Conservation (phyloP, 2,797 vertebrate species). For the Cottoperca gobio region DNA sequence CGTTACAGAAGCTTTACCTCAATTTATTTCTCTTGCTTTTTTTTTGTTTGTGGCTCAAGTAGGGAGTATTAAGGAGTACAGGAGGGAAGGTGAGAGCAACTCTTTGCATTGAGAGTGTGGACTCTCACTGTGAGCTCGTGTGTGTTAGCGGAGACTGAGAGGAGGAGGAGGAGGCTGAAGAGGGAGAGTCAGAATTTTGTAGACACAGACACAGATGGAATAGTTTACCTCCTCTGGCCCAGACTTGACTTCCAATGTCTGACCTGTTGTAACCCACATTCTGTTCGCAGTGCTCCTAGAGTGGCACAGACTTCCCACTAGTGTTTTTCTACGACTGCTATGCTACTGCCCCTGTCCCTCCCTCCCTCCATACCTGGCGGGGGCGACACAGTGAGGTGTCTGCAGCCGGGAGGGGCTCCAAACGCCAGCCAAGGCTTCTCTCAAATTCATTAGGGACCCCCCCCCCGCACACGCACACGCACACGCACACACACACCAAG, state of each 20-base stretch:
- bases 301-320: constrained; percentile 79
- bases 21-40: constrained; percentile 77
- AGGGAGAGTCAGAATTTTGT: constrained; percentile 65
- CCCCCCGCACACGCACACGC: not conserved
- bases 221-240: constrained; percentile 87
- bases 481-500: constrained; percentile 52
- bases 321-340: constrained; percentile 76
- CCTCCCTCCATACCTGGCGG: constrained; percentile 57
- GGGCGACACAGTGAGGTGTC: constrained; percentile 64
- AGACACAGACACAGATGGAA: constrained; percentile 88
- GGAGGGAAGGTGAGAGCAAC: constrained; percentile 18
- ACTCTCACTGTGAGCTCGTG: constrained; percentile 40
- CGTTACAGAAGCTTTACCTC: constrained; percentile 69
- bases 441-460: constrained; percentile 73
- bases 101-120: constrained; percentile 41
- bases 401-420: constrained; percentile 54
- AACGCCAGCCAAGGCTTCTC: constrained; percentile 61
- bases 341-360: constrained; percentile 49
- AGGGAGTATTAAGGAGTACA: constrained; percentile 18
- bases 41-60: constrained; percentile 3
- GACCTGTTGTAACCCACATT: constrained; percentile 89
- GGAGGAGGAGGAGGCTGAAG: constrained; percentile 27
- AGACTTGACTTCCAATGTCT: constrained; percentile 91
- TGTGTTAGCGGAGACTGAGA: constrained; percentile 43
- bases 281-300: constrained; percentile 78